phyloP scores from a whole-genome alignment of 2,888 invertebrate genomes.

The Geotrupes spiniger region DNA sequence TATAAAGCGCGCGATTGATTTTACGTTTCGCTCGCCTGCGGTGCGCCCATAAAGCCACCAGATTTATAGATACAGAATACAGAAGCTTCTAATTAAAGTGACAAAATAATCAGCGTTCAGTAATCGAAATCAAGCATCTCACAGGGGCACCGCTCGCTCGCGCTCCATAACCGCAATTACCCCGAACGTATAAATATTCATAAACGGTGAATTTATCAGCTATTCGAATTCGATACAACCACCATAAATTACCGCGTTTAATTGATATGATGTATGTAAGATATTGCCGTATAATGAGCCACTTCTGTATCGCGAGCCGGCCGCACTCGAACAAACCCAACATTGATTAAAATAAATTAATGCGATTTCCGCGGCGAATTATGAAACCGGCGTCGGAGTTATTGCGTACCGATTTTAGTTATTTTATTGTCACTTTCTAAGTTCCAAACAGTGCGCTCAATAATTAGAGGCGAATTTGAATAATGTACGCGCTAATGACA shows the following conservation, averaged over 20 bases:
- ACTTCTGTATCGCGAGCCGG: slow-evolving; percentile 13
- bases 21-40: too few species aligned
- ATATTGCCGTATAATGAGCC: slow-evolving; percentile 24
- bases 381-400: too few species aligned
- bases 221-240: slow-evolving; percentile 23
- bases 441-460: too few species aligned
- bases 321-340: background rate
- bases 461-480: too few species aligned
- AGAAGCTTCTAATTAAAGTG: slow-evolving; percentile 15
- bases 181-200: slow-evolving; percentile 23
- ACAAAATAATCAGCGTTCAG: slow-evolving; percentile 13
- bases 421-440: too few species aligned
- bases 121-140: slow-evolving; percentile 7
- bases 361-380: too few species aligned
- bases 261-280: slow-evolving; percentile 24
- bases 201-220: slow-evolving; percentile 24
- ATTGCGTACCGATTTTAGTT: too few species aligned
- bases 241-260: slow-evolving; percentile 27
- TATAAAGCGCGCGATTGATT: background rate
- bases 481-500: too few species aligned
- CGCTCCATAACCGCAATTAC: slow-evolving; percentile 11
- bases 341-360: too few species aligned
- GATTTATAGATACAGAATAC: slow-evolving; percentile 11
- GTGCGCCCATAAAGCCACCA: background rate
- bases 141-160: background rate